Evolutionary conservation across 2,797 vertebrate species (phyloP).

Genomic region (Glyptemys insculpta): DNA sequence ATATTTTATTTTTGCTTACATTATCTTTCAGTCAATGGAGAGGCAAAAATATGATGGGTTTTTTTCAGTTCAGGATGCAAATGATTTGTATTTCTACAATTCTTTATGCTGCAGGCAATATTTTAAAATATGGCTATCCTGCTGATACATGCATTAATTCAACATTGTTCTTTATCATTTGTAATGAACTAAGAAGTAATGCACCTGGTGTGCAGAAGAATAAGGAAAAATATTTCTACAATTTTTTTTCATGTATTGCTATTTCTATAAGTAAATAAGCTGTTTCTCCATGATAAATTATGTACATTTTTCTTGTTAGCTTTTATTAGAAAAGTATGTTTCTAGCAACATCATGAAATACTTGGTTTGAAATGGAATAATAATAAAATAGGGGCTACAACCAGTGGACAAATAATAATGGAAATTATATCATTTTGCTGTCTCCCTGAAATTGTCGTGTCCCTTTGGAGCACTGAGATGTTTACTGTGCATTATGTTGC

Average conservation of each 20-base stretch:
- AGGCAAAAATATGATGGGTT: constrained; percentile 57
- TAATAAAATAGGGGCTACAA: background rate
- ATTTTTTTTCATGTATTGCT: constrained; percentile 65
- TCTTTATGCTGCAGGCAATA: background rate
- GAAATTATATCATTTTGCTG: background rate
- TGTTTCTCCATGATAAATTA: constrained; percentile 41
- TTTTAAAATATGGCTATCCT: constrained; percentile 3
- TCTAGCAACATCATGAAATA: background rate
- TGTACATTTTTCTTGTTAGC: constrained; percentile 49
- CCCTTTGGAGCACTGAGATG: background rate
- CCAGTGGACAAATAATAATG: background rate
- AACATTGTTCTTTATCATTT: constrained; percentile 63
- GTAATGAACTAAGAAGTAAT: constrained; percentile 68
- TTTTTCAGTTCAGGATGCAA: constrained; percentile 27
- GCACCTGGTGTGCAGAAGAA: constrained; percentile 87
- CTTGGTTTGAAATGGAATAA: constrained; percentile 11
- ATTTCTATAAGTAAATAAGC: constrained; percentile 33
- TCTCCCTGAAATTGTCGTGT: background rate
- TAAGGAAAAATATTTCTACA: constrained; percentile 68
- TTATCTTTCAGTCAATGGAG: constrained; percentile 72
- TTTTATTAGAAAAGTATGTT: constrained; percentile 27
- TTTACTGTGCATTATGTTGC: background rate
- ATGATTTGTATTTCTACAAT: constrained; percentile 6
- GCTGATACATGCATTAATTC: constrained; percentile 30
- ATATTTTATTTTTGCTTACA: constrained; percentile 43